A percentile compares a stretch with the other conserved stretches of the same genome.
phyloP scores from a whole-genome alignment of 1,140 invertebrate species.

The Sweltsa coloradensis region DNA sequence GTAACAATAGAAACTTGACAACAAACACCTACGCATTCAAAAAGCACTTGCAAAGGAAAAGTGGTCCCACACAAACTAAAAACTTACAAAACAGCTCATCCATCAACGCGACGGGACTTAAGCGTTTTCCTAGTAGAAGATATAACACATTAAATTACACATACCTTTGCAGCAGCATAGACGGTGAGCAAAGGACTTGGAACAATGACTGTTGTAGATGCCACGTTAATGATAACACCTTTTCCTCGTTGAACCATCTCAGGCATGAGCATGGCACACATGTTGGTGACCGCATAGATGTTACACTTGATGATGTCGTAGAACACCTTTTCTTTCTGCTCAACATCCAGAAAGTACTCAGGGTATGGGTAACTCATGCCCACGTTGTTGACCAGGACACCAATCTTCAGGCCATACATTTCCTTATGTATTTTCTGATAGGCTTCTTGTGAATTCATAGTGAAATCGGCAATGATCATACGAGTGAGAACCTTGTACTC shows the following conservation, averaged over 20 bases:
- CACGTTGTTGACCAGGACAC: constrained; percentile 90
- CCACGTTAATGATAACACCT: constrained; percentile 87
- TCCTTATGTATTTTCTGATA: constrained; percentile 65
- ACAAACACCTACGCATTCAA: too few relatives aligned
- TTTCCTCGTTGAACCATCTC: constrained; percentile 72
- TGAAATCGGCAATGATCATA: constrained; percentile 76
- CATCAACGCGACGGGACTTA: too few relatives aligned
- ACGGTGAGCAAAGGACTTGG: constrained; percentile 75
- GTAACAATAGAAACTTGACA: too few relatives aligned
- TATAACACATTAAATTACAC: too few relatives aligned
- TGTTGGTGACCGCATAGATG: constrained; percentile 44
- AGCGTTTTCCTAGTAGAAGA: too few relatives aligned
- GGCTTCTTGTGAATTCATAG: constrained; percentile 44
- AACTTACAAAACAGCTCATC: too few relatives aligned
- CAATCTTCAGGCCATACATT: constrained; percentile 68
- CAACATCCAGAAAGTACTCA: constrained; percentile 63
- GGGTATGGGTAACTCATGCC: constrained; percentile 84
- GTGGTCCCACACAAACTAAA: too few relatives aligned
- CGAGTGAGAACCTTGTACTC: constrained; percentile 67
- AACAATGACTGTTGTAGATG: constrained; percentile 67
- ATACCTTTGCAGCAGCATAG: constrained; percentile 81
- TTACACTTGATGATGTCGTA: constrained; percentile 43
- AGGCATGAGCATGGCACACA: constrained; percentile 66
- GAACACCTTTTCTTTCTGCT: constrained; percentile 33
- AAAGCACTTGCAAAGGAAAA: too few relatives aligned